Base-by-base conservation (phyloP, 1,140 invertebrate genomes). In the Grapholita molesta region DNA sequence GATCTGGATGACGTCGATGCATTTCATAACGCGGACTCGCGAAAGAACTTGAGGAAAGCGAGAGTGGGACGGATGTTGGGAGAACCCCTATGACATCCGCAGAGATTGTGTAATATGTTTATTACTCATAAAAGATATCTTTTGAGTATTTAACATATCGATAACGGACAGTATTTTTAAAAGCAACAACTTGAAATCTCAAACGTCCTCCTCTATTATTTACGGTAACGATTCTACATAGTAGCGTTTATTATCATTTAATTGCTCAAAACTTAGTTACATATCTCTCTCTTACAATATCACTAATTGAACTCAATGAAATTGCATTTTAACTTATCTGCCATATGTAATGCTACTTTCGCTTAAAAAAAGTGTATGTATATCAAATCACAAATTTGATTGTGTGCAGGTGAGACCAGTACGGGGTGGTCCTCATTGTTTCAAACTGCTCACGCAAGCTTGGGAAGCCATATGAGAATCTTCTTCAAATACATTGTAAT, bases 401-500 rank as follows among this genome's bases (percentile, higher is more conserved):
- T 89, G 87, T 89, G 74, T 88, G 85, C 66, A 85, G 81, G 86
- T 88, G 82, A 85, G 75, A 73, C 77, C 70, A 78, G n/a, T 23
- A 18, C 42, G 48, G 64, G 53, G 65, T 48, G 38, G 25, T 30
- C 71, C 5, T 25, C 68, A 78, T 76, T 78, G 74, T 76, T 70
- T 70, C n/a, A 25, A 66, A 52, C 28, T 32, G 65, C 53, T 38
- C 48, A 55, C 65, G 61, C 52, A 35, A 35, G 28, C 28, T 33
- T 69, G 67, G 33, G 67, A 69, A 64, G 24, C 18, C 48, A 30
- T 33, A 23, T 67, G 21, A 21, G 48, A 61, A 48, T n/a, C 21
- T 61, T 61, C 25, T 68, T 69, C 33, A 33, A 67, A 55, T 23
- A 68, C 66, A 79, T 79, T 79, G 77, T 79, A 70, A 57, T n/a